Conservation (phyloP, 1,140 invertebrate genomes). For the Thrips palmi region DNA sequence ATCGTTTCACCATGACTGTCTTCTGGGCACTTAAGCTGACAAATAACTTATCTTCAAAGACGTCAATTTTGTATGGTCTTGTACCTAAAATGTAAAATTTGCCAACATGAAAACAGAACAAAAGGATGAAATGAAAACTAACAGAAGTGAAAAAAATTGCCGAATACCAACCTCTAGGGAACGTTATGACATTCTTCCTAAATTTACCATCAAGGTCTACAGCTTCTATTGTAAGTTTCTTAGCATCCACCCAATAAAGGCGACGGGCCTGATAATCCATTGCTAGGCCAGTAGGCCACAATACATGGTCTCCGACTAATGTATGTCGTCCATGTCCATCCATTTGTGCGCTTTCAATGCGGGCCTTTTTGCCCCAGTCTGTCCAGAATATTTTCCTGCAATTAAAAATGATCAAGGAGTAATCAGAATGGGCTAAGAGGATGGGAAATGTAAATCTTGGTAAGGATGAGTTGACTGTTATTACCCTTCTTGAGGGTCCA, state of each 20-base stretch:
- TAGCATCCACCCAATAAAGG: slow-evolving; percentile 60
- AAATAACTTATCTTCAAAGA: slow-evolving; percentile 54
- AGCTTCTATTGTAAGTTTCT: slow-evolving; percentile 54
- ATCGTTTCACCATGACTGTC: slow-evolving; percentile 39
- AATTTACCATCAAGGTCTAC: slow-evolving; percentile 54
- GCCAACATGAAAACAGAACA: not conserved
- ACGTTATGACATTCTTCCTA: slow-evolving; percentile 34
- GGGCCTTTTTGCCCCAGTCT: slow-evolving; percentile 45
- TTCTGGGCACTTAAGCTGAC: slow-evolving; percentile 36
- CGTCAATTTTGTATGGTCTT: slow-evolving; percentile 46
- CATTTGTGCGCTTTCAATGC: slow-evolving; percentile 45
- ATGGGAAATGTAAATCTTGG: not conserved
- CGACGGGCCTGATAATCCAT: slow-evolving; percentile 44
- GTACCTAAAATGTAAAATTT: slow-evolving; percentile 20
- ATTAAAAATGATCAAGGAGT: slow-evolving; percentile 1
- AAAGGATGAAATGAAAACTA: not conserved
- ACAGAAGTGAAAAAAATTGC: slow-evolving; percentile 7
- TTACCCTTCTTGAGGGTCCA: slow-evolving; percentile 40
- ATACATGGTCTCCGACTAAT: slow-evolving; percentile 33
- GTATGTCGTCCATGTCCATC: slow-evolving; percentile 38
- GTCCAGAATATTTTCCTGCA: slow-evolving; percentile 61
- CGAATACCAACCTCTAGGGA: slow-evolving; percentile 25
- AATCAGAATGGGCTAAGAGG: not conserved
- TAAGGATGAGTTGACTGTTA: not conserved
- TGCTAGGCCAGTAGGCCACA: slow-evolving; percentile 45